A percentile compares a stretch with the other conserved stretches of the same genome.
Evolutionary conservation across 2,888 invertebrate genomes (phyloP).

Genomic region (Sylvicola cinctus): DNA sequence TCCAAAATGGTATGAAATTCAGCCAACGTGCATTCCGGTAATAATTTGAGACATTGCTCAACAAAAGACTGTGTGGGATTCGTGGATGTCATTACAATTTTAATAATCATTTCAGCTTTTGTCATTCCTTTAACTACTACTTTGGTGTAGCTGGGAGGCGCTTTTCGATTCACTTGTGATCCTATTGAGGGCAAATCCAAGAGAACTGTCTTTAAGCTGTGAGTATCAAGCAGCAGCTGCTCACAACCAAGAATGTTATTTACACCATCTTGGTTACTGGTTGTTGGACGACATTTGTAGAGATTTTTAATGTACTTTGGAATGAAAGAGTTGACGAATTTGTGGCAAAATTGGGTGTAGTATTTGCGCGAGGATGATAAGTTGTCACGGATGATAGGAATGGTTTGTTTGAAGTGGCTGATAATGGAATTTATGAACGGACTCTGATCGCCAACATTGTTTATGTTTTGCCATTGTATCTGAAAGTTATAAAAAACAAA

Average conservation of each 20-base stretch:
- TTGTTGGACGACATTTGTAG: conserved; percentile 74
- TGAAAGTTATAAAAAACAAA: conserved; percentile 15
- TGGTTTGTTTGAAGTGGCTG: conserved; percentile 62
- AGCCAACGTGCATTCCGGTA: conserved; percentile 59
- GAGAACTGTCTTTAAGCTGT: conserved; percentile 82
- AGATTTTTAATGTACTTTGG: conserved; percentile 82
- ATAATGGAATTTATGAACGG: conserved; percentile 82
- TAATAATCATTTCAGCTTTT: conserved; percentile 96
- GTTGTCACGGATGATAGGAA: conserved; percentile 78
- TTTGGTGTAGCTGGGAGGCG: conserved; percentile 71
- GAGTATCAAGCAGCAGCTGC: conserved; percentile 80
- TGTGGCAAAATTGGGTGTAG: conserved; percentile 93
- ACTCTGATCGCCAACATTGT: conserved; percentile 93
- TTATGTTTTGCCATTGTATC: conserved; percentile 82
- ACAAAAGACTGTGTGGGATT: conserved; percentile 65
- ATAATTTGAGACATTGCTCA: conserved; percentile 69
- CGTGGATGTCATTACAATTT: conserved; percentile 88
- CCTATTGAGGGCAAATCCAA: conserved; percentile 88
- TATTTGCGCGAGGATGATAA: conserved; percentile 85
- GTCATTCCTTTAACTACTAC: conserved; percentile 69
- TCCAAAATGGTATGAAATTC: conserved; percentile 91
- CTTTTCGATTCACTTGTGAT: conserved; percentile 69
- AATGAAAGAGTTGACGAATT: conserved; percentile 89
- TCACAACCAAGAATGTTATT: conserved; percentile 63
- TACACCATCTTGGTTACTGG: conserved; percentile 7